Evolutionary conservation across 2,113 vertebrate genomes (phyloP).

Genomic region (human (Homo sapiens)): GRCh38 chrX:143082001-143082500

Average conservation of each 20-base stretch:
- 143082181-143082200: background rate
- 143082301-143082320: background rate
- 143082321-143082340: accelerated
- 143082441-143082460: background rate
- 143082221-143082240: background rate
- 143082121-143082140: background rate
- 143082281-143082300: background rate
- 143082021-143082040: background rate
- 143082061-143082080: background rate
- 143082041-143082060: background rate
- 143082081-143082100: background rate
- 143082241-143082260: background rate
- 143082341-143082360: background rate
- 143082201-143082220: background rate
- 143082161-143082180: background rate
- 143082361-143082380: background rate
- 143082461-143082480: background rate
- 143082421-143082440: background rate
- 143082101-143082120: background rate
- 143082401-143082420: background rate
- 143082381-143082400: background rate
- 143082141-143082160: background rate
- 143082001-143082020: background rate
- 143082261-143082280: background rate
- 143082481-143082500: background rate